phyloP scores from a whole-genome alignment of 1,140 invertebrate genomes.

The Drosophila truncata region DNA sequence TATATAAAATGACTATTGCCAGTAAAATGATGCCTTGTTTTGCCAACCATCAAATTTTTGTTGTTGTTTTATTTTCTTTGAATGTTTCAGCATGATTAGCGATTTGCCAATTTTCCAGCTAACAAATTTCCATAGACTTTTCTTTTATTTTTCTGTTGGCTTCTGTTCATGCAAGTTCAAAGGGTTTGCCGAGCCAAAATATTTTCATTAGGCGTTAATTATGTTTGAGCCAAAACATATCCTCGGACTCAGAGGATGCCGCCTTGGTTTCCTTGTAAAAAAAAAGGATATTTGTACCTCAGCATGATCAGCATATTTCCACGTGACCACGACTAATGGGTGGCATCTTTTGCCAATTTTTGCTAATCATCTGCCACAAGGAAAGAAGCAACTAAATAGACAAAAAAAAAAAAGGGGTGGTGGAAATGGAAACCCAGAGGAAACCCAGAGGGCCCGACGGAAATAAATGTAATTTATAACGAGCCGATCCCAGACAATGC shows the following conservation, averaged over 20 bases:
- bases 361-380: conserved; percentile 29
- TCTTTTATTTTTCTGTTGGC: neutral
- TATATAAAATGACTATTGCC: neutral
- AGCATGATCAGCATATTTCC: conserved; percentile 33
- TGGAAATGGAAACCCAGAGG: neutral
- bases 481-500: conserved; percentile 55
- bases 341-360: conserved; percentile 12
- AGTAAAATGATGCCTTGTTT: neutral
- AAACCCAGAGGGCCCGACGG: conserved; percentile 8
- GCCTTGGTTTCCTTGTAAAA: conserved; percentile 15
- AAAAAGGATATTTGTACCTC: conserved; percentile 25
- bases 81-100: conserved; percentile 13
- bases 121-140: conserved; percentile 18
- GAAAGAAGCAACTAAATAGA: neutral
- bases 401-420: conserved; percentile 15
- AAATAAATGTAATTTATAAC: conserved; percentile 75
- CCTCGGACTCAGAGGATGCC: conserved; percentile 4
- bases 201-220: conserved; percentile 60
- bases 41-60: neutral
- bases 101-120: conserved; percentile 21
- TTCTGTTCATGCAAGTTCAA: conserved; percentile 17
- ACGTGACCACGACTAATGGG: conserved; percentile 38
- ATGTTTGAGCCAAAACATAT: conserved; percentile 50
- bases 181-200: conserved; percentile 44
- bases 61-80: neutral